Percentiles rank a stretch among this genome's conserved stretches.
These are phyloP conservation scores for Mycteria americana DNA, from an alignment of 2,797 vertebrate genomes.

Conservation along the genomic window DNA sequence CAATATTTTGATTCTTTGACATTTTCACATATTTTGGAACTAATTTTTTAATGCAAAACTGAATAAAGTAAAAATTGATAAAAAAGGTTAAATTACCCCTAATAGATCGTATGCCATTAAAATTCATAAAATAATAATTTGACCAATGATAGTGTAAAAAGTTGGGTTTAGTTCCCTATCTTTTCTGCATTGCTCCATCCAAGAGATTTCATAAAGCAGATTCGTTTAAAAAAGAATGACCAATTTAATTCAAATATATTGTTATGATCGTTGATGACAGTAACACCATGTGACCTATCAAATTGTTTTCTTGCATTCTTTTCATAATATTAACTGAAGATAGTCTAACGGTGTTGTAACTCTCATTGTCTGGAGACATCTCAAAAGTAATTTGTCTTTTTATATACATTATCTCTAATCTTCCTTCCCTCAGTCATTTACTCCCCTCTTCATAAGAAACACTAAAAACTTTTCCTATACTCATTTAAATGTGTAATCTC, in stretches of 20 bases:
- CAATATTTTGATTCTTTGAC: neutral
- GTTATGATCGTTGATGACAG: neutral
- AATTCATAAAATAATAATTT: neutral
- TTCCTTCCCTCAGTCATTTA: neutral
- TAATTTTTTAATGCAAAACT: neutral
- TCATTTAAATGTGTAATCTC: neutral
- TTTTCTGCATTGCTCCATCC: neutral
- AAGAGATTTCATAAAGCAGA: neutral
- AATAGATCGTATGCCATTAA: neutral
- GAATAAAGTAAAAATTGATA: neutral
- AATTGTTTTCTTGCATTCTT: neutral
- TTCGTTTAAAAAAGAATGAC: neutral
- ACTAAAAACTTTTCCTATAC: neutral
- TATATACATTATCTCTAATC: neutral
- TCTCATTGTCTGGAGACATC: neutral
- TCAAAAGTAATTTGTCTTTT: neutral
- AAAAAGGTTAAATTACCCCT: neutral
- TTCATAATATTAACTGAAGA: neutral
- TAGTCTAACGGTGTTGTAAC: neutral
- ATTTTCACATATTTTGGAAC: neutral
- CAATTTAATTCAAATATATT: neutral
- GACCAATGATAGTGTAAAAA: neutral
- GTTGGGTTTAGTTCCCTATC: neutral
- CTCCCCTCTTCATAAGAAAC: neutral
- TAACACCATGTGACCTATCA: neutral